Conservation (phyloP, 2,113 vertebrate species). For the Thamnophis sirtalis region DNA sequence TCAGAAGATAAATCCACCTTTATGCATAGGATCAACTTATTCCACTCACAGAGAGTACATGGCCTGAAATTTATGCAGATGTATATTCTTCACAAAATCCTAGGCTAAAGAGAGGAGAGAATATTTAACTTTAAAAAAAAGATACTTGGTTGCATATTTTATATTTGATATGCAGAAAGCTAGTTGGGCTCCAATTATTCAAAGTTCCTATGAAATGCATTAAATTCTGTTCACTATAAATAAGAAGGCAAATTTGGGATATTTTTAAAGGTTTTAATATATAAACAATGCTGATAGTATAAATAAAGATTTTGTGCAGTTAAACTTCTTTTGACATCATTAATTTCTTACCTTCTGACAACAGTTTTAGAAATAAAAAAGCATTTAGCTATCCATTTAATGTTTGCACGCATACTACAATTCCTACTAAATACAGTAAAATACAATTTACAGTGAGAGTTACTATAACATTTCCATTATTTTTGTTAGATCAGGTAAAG, state of each 20-base stretch:
- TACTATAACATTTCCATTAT: background rate
- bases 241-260: background rate
- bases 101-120: background rate
- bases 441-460: background rate
- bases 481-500: no score
- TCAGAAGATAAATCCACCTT: background rate
- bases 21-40: background rate
- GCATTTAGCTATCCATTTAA: background rate
- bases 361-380: conserved; percentile 22
- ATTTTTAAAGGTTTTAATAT: background rate
- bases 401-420: background rate
- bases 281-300: background rate
- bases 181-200: background rate
- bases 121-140: background rate
- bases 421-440: background rate
- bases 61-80: background rate
- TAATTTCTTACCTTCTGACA: conserved; percentile 10
- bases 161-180: background rate
- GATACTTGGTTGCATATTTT: background rate
- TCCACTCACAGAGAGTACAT: background rate
- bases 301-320: background rate
- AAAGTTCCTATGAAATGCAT: background rate
- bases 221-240: background rate
- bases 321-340: conserved; percentile 17
- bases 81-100: background rate